phyloP scores from a whole-genome alignment of 2,888 invertebrate species.

The Aphelenchoides bicaudatus region DNA sequence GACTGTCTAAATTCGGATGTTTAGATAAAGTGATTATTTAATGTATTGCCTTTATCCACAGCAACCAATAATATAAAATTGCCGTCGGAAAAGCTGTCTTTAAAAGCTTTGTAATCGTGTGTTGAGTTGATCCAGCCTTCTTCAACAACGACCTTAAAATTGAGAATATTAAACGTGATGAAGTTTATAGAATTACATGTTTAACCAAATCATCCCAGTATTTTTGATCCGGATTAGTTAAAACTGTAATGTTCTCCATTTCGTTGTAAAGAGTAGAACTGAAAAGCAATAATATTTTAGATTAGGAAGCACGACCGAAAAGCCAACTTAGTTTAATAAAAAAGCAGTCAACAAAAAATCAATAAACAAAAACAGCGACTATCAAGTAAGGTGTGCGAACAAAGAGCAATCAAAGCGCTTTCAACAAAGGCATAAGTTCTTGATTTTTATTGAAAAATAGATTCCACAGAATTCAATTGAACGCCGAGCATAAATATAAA shows the following conservation, averaged over 20 bases:
- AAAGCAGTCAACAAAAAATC: too few relatives aligned
- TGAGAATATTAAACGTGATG: not conserved
- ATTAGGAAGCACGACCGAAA: too few relatives aligned
- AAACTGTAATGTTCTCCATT: not conserved
- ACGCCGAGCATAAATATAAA: not conserved
- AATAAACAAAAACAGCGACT: too few relatives aligned
- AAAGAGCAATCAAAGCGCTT: too few relatives aligned
- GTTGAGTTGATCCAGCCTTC: constrained; percentile 9
- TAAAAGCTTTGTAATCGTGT: not conserved
- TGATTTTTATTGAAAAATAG: too few relatives aligned
- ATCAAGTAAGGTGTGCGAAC: too few relatives aligned
- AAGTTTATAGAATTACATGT: not conserved
- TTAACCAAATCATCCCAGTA: not conserved
- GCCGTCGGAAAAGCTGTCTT: not conserved
- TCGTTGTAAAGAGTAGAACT: too few relatives aligned
- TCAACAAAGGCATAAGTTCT: too few relatives aligned
- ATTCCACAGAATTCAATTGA: constrained; percentile 1
- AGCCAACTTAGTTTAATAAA: too few relatives aligned
- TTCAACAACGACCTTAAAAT: not conserved
- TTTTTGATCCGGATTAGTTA: not conserved
- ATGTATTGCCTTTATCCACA: constrained; percentile 7
- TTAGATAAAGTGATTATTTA: not conserved
- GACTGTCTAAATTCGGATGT: not conserved
- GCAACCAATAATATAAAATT: constrained; percentile 11
- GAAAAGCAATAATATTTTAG: too few relatives aligned